A percentile compares a stretch with the other conserved stretches of the same genome.
phyloP scores from a whole-genome alignment of 37 sponge, comb jelly and placozoan species.

The Ianthella basta region DNA sequence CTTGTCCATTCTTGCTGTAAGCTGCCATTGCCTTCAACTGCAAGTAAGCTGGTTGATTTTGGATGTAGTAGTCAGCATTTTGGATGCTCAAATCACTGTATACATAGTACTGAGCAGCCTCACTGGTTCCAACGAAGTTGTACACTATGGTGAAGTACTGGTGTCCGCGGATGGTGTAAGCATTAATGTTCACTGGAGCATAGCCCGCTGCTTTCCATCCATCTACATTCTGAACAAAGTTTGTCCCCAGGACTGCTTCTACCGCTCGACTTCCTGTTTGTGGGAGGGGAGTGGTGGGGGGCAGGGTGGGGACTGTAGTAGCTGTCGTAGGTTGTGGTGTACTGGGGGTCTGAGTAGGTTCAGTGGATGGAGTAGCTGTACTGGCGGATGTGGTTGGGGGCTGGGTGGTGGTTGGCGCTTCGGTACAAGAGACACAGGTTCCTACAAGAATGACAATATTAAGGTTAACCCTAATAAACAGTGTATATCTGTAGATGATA shows the following conservation, averaged over 20 bases:
- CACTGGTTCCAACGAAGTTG: neutral
- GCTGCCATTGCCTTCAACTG: neutral
- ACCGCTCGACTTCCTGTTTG: neutral
- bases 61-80: neutral
- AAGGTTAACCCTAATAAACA: too few relatives aligned
- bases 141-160: neutral
- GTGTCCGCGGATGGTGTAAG: neutral
- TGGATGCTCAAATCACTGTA: neutral
- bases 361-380: neutral
- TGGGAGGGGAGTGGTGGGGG: conserved; percentile 6
- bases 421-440: too few relatives aligned
- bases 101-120: neutral
- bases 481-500: too few relatives aligned
- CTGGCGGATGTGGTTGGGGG: too few relatives aligned
- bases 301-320: neutral
- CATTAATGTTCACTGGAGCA: neutral
- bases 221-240: neutral
- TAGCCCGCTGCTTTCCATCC: neutral
- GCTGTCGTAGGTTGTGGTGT: neutral
- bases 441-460: too few relatives aligned
- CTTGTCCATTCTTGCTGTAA: neutral
- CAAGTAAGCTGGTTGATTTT: neutral
- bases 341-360: neutral
- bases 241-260: neutral
- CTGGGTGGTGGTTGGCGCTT: too few relatives aligned